phyloP scores from a whole-genome alignment of 2,888 invertebrate genomes.

The Polydrusus tereticollis region DNA sequence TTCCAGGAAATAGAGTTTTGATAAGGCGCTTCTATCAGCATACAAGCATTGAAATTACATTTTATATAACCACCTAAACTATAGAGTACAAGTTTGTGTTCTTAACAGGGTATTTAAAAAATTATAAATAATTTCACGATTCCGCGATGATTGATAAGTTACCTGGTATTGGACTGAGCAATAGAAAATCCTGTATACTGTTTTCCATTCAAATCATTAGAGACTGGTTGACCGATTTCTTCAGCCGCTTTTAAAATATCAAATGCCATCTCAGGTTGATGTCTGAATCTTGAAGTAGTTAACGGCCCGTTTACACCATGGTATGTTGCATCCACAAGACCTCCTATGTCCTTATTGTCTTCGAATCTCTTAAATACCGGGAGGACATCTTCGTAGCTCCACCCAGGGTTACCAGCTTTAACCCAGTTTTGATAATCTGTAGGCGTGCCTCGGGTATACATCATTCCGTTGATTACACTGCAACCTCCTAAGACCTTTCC shows the following conservation, averaged over 20 bases:
- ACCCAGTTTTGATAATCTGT: constrained; percentile 82
- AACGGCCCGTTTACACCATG: constrained; percentile 75
- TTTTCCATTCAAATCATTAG: constrained; percentile 76
- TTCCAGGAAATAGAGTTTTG: no score
- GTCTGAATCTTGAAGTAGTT: constrained; percentile 75
- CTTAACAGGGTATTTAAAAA: no score
- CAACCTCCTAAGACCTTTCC: constrained; percentile 81
- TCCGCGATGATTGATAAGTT: no score
- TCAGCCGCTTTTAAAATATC: constrained; percentile 74
- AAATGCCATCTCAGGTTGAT: constrained; percentile 74
- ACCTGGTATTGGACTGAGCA: constrained; percentile 75
- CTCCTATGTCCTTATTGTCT: constrained; percentile 75
- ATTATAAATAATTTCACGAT: no score
- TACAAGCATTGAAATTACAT: no score
- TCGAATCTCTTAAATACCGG: constrained; percentile 79
- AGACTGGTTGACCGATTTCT: constrained; percentile 74
- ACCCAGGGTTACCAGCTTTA: constrained; percentile 77
- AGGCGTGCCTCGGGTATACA: constrained; percentile 83
- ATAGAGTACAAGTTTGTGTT: no score
- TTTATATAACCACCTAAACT: no score
- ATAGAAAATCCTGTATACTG: constrained; percentile 75
- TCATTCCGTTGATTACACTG: constrained; percentile 85
- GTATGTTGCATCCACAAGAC: constrained; percentile 72
- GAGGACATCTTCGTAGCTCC: constrained; percentile 83
- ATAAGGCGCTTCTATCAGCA: no score